Base-by-base conservation (phyloP, 2,113 vertebrate genomes). In the Hydrolagus affinis region DNA sequence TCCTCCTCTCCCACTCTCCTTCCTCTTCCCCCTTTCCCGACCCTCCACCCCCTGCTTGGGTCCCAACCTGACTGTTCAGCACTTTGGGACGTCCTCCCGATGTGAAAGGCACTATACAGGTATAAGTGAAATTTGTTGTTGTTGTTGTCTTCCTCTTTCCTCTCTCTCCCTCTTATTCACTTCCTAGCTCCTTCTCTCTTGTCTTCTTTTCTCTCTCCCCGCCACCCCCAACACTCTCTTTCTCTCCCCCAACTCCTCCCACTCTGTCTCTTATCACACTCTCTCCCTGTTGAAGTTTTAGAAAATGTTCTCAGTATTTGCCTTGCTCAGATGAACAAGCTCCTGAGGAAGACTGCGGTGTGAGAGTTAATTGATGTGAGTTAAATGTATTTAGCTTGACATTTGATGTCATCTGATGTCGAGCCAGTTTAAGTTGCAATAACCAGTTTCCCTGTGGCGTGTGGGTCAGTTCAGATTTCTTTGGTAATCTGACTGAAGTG, bases 181-280 rank as follows among this genome's bases (percentile, higher is more conserved):
- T 14, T 0, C 57, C 15, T 77, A 19, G 80, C 85, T 70, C 57
- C 85, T 44, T 86, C 76, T 87, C 74, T 60, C 77, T 74, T 78
- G 86, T 68, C 87, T 72, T 44, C 70, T 44, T 56, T 30, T 74
- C 57, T 89, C 87, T 85, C 87, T 85, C 70, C 69, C n/a, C 44
- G 19, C 66, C 70, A 15, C 86, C 86, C 70, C 70, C 86, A 86
- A 89, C 70, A 86, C 87, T 3, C 1, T 0, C 57, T 83, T 1
- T 75, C 62, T 69, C 1, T 77, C 15, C 32, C n/a, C 32, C 64
- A 64, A 72, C 87, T 60, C 83, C 87, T 89, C 87, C 66, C 69
- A 88, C n/a, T 64, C 9, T 71, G 70, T 23, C 3, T n/a, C n/a
- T 25, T n/a, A n/a, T 25, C 23, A 11, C 70, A 11, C 2, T 21